Evolutionary conservation across 2,113 vertebrate species (phyloP).

Genomic region (Oophaga pumilio): DNA sequence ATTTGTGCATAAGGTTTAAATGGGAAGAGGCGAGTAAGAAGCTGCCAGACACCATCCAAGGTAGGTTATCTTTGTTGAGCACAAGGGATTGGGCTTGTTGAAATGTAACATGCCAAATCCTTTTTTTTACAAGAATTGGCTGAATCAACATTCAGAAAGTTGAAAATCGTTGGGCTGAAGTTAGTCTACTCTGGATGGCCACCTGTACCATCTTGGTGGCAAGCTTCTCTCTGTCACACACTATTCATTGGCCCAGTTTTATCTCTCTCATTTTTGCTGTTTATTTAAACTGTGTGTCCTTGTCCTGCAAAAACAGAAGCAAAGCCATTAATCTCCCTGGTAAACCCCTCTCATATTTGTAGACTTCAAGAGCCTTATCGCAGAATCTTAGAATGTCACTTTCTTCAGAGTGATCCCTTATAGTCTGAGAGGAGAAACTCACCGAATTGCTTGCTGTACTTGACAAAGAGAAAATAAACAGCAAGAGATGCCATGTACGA

Average conservation of each 20-base stretch:
- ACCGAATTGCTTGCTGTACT: background rate
- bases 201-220: background rate
- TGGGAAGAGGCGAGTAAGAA: too few relatives aligned
- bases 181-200: too few relatives aligned
- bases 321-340: slow-evolving; percentile 37
- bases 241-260: background rate
- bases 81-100: too few relatives aligned
- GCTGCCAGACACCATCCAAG: too few relatives aligned
- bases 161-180: too few relatives aligned
- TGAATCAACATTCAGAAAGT: too few relatives aligned
- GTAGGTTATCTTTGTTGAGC: too few relatives aligned
- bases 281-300: slow-evolving; percentile 11
- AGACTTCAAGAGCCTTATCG: slow-evolving; percentile 30
- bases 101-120: too few relatives aligned
- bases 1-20: too few relatives aligned
- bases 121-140: too few relatives aligned
- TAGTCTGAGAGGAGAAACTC: slow-evolving; percentile 2
- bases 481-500: background rate
- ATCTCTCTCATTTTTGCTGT: background rate
- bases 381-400: slow-evolving; percentile 27
- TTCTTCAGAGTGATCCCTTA: background rate
- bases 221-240: background rate
- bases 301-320: slow-evolving; percentile 2
- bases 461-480: background rate
- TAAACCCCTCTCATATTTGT: slow-evolving; percentile 22